Conservation (phyloP, 2,888 invertebrate genomes). For the Ochropleura leucogaster region DNA sequence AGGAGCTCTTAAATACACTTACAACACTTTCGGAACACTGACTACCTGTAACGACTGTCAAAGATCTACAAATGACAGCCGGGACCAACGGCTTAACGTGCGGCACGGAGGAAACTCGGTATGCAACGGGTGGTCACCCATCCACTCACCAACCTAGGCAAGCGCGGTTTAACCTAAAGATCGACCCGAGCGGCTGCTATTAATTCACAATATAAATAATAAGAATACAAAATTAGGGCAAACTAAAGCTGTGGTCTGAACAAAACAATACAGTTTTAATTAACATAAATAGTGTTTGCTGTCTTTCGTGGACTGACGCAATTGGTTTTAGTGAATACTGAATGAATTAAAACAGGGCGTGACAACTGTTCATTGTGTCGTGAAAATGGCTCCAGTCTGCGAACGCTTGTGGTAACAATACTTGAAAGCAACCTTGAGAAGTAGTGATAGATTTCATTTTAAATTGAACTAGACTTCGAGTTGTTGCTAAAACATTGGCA, state of each 20-base stretch:
- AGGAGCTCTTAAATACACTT: too few relatives aligned
- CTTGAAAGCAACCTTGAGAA: not conserved
- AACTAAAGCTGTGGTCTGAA: slow-evolving; percentile 18
- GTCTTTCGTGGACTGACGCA: slow-evolving; percentile 33
- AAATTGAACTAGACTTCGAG: not conserved
- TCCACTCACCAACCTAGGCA: too few relatives aligned
- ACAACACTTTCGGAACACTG: too few relatives aligned
- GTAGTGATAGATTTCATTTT: slow-evolving; percentile 13
- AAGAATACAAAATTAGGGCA: slow-evolving; percentile 11
- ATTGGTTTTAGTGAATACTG: slow-evolving; percentile 43
- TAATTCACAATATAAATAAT: not conserved
- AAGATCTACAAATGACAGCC: too few relatives aligned
- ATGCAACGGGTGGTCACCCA: too few relatives aligned
- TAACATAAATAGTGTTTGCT: slow-evolving; percentile 47
- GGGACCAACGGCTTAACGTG: too few relatives aligned
- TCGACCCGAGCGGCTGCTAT: too few relatives aligned
- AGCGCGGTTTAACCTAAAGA: too few relatives aligned
- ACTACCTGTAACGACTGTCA: too few relatives aligned
- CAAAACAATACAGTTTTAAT: slow-evolving; percentile 37
- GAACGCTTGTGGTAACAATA: slow-evolving; percentile 2
- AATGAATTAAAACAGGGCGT: slow-evolving; percentile 46
- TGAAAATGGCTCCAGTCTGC: slow-evolving; percentile 21
- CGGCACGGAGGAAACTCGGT: too few relatives aligned
- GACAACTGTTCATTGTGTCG: slow-evolving; percentile 15
- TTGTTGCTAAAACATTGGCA: not conserved